A percentile compares a stretch with the other conserved stretches of the same genome.
phyloP scores from a whole-genome alignment of 2,797 vertebrate species.

The Macropus fuliginosus region DNA sequence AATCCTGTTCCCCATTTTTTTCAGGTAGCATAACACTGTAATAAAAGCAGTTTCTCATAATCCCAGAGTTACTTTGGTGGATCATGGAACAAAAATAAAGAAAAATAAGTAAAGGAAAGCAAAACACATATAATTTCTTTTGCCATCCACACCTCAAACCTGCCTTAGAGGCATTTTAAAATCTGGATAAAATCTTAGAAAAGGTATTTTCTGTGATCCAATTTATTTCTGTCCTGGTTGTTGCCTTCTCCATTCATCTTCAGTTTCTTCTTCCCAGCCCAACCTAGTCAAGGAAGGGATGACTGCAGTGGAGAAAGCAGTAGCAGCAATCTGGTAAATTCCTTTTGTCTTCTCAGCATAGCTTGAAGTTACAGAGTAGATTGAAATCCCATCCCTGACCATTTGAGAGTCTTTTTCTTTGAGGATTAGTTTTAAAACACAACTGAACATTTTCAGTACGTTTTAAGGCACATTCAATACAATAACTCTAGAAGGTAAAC shows the following conservation, averaged over 20 bases:
- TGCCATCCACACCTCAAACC: neutral
- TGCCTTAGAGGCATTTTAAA: neutral
- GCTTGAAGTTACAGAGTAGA: neutral
- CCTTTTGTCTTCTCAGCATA: neutral
- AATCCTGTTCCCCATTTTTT: neutral
- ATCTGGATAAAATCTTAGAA: neutral
- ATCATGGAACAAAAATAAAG: neutral
- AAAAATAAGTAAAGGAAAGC: neutral
- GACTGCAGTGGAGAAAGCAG: neutral
- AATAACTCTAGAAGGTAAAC: neutral
- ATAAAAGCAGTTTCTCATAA: neutral
- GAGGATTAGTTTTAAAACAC: neutral
- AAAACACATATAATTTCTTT: neutral
- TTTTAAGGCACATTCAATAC: neutral
- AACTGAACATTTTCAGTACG: neutral
- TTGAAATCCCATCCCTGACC: neutral
- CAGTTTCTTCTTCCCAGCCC: neutral
- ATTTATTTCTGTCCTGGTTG: neutral
- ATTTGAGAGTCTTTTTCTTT: neutral
- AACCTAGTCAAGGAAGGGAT: neutral
- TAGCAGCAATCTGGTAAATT: neutral
- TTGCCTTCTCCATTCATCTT: neutral
- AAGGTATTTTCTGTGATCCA: neutral
- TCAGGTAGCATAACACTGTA: neutral
- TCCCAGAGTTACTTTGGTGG: neutral